Conservation (phyloP, 2,113 vertebrate species). For the Eclectus roratus region DNA sequence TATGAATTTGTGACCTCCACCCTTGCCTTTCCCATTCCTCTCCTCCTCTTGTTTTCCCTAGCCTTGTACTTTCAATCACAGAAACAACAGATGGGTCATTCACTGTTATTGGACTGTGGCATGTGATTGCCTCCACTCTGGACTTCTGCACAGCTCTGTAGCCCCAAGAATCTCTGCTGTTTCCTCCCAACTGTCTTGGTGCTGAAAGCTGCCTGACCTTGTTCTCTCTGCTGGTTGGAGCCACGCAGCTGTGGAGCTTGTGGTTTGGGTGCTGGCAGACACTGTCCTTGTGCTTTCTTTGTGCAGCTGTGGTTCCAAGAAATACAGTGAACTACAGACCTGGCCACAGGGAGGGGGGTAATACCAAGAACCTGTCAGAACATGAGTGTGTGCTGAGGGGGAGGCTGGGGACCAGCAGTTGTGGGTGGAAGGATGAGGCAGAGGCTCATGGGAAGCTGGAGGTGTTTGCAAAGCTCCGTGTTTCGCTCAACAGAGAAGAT, state of each 20-base stretch:
- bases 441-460: constrained; percentile 40
- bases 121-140: background rate
- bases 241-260: constrained; percentile 29
- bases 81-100: background rate
- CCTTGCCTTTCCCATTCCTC: background rate
- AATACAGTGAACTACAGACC: constrained; percentile 46
- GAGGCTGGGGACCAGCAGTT: background rate
- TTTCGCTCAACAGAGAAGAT: background rate
- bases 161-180: background rate
- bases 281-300: background rate
- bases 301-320: constrained; percentile 73
- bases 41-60: background rate
- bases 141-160: background rate
- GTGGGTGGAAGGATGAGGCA: background rate
- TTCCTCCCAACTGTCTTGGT: background rate
- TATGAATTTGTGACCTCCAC: background rate
- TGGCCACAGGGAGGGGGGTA: constrained; percentile 24
- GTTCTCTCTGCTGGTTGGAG: background rate
- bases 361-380: constrained; percentile 29
- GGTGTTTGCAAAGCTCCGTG: background rate
- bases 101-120: background rate
- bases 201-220: background rate
- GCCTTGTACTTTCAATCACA: background rate
- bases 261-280: constrained; percentile 42
- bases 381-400: background rate